A percentile compares a stretch with the other conserved stretches of the same genome.
Evolutionary conservation across 2,113 vertebrate genomes (phyloP).

Genomic region (Syngnathus scovelli): DNA sequence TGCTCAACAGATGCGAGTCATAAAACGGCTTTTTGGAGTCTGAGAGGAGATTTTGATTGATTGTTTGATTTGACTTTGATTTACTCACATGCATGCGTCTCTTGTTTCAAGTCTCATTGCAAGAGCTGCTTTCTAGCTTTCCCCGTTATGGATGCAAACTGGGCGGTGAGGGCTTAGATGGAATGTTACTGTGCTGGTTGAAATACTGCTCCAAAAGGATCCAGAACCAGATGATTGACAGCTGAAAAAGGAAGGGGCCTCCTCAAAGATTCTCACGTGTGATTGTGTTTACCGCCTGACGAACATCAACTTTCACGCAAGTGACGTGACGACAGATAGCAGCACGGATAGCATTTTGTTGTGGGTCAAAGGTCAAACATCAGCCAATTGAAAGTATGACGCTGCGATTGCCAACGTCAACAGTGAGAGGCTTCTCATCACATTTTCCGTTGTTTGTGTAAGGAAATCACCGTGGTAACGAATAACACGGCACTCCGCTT

Average conservation of each 20-base stretch:
- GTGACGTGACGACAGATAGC: background rate
- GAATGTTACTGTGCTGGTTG: background rate
- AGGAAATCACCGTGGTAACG: slow-evolving; percentile 1
- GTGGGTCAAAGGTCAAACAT: slow-evolving; percentile 4
- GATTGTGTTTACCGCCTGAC: background rate
- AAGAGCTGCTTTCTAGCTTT: too few relatives aligned
- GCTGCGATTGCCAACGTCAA: slow-evolving; percentile 1
- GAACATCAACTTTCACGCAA: background rate
- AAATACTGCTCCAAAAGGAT: background rate
- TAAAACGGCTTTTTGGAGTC: background rate
- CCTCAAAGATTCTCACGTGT: background rate
- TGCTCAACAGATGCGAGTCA: background rate
- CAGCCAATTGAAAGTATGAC: background rate
- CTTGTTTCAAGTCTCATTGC: background rate
- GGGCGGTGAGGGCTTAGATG: background rate
- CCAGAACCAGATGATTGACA: background rate
- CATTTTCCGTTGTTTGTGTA: background rate
- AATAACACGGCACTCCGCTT: background rate
- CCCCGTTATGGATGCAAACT: background rate
- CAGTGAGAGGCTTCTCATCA: background rate
- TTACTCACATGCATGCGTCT: background rate
- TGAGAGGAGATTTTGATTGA: background rate
- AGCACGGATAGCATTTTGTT: background rate
- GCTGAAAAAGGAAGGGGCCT: background rate
- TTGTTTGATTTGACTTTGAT: background rate